Evolutionary conservation across 1,140 invertebrate species (phyloP).

Genomic region (Thaumatotibia leucotreta): DNA sequence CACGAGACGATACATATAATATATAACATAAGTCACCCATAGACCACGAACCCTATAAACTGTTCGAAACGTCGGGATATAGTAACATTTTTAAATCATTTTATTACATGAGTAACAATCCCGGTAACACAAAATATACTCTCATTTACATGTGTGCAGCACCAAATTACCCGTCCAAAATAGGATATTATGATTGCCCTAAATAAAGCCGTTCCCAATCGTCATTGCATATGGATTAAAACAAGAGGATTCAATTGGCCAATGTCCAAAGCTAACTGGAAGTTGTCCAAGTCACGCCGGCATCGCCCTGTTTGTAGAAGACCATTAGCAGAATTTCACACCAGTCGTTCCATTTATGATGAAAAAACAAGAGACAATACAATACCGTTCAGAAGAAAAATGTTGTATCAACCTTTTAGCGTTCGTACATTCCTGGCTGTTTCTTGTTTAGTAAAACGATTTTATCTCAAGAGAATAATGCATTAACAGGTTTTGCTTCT

Average conservation of each 20-base stretch:
- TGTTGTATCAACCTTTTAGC: background rate
- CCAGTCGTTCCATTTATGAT: background rate
- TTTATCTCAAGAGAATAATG: background rate
- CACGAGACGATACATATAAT: too few relatives aligned
- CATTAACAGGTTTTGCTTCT: background rate
- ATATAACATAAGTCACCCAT: too few relatives aligned
- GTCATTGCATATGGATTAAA: conserved; percentile 10
- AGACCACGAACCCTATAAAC: too few relatives aligned
- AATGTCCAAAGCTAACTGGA: conserved; percentile 1
- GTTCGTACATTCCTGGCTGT: background rate
- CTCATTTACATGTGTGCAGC: background rate
- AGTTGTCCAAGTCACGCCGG: conserved; percentile 6
- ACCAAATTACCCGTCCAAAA: background rate
- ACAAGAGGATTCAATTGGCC: conserved; percentile 13
- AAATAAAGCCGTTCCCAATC: background rate
- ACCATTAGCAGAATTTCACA: conserved; percentile 12
- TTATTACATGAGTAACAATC: too few relatives aligned
- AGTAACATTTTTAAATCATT: too few relatives aligned
- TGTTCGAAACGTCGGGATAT: too few relatives aligned
- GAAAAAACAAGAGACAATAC: conserved; percentile 1
- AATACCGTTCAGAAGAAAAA: background rate
- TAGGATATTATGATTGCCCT: background rate
- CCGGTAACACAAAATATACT: too few relatives aligned
- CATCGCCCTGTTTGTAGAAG: conserved; percentile 4
- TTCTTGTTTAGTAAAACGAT: background rate